phyloP scores from a whole-genome alignment of 2,888 invertebrate genomes.

The Orthosia incerta region DNA sequence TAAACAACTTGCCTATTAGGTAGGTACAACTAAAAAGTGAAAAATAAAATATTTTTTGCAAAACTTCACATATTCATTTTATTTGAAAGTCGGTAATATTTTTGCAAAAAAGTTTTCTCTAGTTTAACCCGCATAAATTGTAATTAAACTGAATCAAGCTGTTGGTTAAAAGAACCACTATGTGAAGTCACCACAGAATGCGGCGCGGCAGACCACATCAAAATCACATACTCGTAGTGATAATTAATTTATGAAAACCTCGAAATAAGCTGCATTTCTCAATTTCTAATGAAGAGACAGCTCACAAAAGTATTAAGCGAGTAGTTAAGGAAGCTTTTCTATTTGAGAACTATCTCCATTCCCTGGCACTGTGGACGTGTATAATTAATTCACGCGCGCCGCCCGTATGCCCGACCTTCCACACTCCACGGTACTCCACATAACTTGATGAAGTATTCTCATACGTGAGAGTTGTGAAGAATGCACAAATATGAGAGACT shows the following conservation, averaged over 20 bases:
- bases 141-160: too few relatives aligned
- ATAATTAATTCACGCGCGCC: constrained; percentile 58
- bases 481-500: constrained; percentile 63
- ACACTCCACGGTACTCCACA: constrained; percentile 48
- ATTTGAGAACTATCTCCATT: constrained; percentile 47
- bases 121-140: neutral
- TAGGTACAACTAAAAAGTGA: too few relatives aligned
- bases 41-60: too few relatives aligned
- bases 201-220: too few relatives aligned
- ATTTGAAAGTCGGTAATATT: too few relatives aligned
- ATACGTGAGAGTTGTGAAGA: constrained; percentile 49
- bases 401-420: constrained; percentile 33
- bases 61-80: too few relatives aligned
- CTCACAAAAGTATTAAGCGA: constrained; percentile 1
- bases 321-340: constrained; percentile 14
- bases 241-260: neutral
- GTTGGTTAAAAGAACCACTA: neutral
- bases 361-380: constrained; percentile 15
- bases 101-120: too few relatives aligned
- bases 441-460: constrained; percentile 71
- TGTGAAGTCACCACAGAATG: neutral
- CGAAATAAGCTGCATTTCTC: neutral
- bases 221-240: too few relatives aligned
- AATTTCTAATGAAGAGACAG: constrained; percentile 10
- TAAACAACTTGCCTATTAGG: too few relatives aligned